Base-by-base conservation (phyloP, 2,113 vertebrate genomes). In the Dunckerocampus dactyliophorus region DNA sequence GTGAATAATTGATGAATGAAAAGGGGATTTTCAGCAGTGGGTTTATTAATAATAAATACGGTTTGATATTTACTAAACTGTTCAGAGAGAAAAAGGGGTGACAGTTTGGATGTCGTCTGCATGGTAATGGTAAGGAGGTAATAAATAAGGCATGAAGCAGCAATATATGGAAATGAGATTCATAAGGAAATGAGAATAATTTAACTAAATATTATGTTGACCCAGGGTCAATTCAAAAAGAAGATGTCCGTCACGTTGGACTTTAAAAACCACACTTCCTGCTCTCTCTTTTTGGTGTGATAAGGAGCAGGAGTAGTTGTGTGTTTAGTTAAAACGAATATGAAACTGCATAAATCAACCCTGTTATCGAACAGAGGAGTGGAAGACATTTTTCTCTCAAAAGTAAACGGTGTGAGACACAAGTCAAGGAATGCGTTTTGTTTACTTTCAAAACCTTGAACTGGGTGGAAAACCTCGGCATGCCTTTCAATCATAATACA, bases 41-140 rank as follows among this genome's bases (percentile, higher is more conserved):
- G 77, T 84, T 88, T 88, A 88, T 91, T 90, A 90, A 91, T 90
- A 90, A 90, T 90, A 82, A 82, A 91, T 89, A 82, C 72, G 72
- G 80, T 88, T 89, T 90, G 89, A 91, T 91, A 91, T 91, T 89
- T 91, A 90, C 89, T 91, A 91, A 91, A 92, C 87, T 88, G 85
- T 87, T 90, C 77, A 65, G 69, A 67, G 82, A 69, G 78, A 87
- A 79, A 87, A 87, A 79, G 71, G 68, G 82, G 81, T 74, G 86
- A 88, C 87, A 87, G 84, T 87, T 88, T 87, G 88, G 84, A 85
- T 62, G 77, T 87, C 67, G 67, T 89, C 86, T 87, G 83, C 85
- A 90, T 89, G 87, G 87, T 89, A 90, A 91, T 88, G 86, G 75
- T 88, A 81, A 76, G 79, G 72, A 78, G 72, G 63, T 86, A 59